phyloP scores from a whole-genome alignment of 2,113 vertebrate species.

The Ceratotherium simum region DNA sequence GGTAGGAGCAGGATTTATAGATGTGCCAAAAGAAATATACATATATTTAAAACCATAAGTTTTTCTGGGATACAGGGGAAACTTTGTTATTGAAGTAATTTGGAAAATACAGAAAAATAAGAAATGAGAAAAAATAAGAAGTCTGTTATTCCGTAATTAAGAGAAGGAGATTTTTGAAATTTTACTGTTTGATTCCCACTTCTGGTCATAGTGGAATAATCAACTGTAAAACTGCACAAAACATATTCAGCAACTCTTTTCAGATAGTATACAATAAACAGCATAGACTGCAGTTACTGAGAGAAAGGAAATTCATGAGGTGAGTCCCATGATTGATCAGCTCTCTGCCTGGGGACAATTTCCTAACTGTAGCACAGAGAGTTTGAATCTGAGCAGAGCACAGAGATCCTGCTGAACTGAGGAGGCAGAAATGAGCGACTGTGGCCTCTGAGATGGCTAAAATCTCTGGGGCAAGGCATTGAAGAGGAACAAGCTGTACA shows the following conservation, averaged over 20 bases:
- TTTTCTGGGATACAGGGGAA: not conserved
- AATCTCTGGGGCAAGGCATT: not conserved
- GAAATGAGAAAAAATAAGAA: not conserved
- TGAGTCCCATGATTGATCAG: not conserved
- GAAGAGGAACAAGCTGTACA: not conserved
- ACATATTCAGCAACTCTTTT: not conserved
- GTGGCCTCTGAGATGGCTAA: not conserved
- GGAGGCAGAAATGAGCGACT: not conserved
- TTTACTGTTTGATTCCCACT: not conserved
- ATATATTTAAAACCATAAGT: not conserved
- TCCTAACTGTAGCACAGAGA: not conserved
- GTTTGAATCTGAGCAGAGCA: not conserved
- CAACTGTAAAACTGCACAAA: not conserved
- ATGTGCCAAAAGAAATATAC: not conserved
- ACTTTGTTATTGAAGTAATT: not conserved
- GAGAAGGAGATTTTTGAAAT: not conserved
- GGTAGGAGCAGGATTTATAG: not conserved
- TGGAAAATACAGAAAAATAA: not conserved
- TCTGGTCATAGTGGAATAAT: not conserved
- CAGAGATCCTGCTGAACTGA: not conserved
- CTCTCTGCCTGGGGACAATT: not conserved
- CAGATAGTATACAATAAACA: not conserved
- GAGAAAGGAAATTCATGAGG: not conserved
- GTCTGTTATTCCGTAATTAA: not conserved
- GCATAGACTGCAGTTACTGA: not conserved